Base-by-base conservation (phyloP, 2,797 vertebrate genomes). In the Enteromius treurensis region DNA sequence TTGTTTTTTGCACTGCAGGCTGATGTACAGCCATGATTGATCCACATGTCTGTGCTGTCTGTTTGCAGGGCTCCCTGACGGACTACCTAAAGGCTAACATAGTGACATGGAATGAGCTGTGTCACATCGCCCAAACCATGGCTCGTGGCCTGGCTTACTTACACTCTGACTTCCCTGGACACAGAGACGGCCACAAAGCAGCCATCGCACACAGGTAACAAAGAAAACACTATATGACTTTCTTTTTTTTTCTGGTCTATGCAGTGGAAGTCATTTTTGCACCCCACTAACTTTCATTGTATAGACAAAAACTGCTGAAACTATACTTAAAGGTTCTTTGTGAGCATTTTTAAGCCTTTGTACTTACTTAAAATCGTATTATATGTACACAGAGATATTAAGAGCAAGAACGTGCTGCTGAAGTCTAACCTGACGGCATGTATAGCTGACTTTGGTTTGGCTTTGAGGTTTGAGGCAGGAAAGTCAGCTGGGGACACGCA, bases 351-450 rank as follows among this genome's bases (percentile, higher is more conserved):
- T 29, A 29, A 77, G 17, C 55, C 4, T 47, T 77, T 62, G 19
- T 26, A 29, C 7, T 15, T 60, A 26, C 23, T 77, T 62, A 77
- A 62, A 42, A 10, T 70, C 37, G 19, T 75, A 51, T 82, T 40
- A 7, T 65, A 37, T 49, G 17, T 86, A 62, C 74, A 83, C 92
- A 98, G 97, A 95, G 97, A 98, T 93, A 96, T 98, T 89, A 98
- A 98, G 92, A 98, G 97, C 94, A 98, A 98, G 94, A 98, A 98
- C 0, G 91, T 98, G 67, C 93, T 98, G 85, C 92, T 98, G 90
- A 97, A 97, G 93, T 95, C 95, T 76, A 96, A 97, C 87, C 94
- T 98, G 84, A 97, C 95, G 0, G 96, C 96, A 87, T 97, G 96
- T 84, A 94, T 98, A 75, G 97, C 96, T 84, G 97, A 98, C 91